Base-by-base conservation (phyloP, 2,113 vertebrate species). In the Ictalurus furcatus region DNA sequence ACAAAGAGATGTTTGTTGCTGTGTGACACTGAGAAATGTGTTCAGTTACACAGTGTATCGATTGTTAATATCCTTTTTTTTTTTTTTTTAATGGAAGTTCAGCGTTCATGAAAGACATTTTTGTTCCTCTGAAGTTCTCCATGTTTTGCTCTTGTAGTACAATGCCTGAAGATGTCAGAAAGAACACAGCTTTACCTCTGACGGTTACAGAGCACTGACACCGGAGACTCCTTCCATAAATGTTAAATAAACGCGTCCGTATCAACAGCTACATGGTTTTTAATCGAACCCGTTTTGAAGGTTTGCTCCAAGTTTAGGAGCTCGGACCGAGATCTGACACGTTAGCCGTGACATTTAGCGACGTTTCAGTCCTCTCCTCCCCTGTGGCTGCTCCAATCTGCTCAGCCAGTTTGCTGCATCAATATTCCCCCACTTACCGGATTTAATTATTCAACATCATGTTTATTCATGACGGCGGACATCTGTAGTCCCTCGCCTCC, bases 381-480 rank as follows among this genome's bases (percentile, higher is more conserved):
- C 81, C 93, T 89, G 93, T 88, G 17, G 90, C 59, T 88, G 69
- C 84, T 91, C 69, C 95, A 94, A 94, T 94, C 94, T 95, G 94
- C 88, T 88, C 79, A 59, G 17, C 28, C 88, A 69, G 85, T 86
- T 85, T 80, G 25, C 88, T 91, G 91, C 92, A 91, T 95, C 92
- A 89, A 91, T 94, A 94, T 93, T 91, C 59, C 76, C 92, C 91
- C 56, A 63, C 92, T 94, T 94, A 93, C 86, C 34, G 73, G 79
- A 88, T 94, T 95, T 93, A 95, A 95, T 95, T 91, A 95, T 95
- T 96, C 93, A 95, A 94, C 94, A 95, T 93, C 91, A 94, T 95
- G 94, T 94, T 95, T 96, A 95, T 95, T 95, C 95, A 95, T 95
- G 94, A 93, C 92, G 90, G 92, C 90, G 93, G 94, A 93, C 94